Percentiles rank a stretch among this genome's conserved stretches.
Conservation (phyloP, 2,797 vertebrate genomes). For the Rhyacichthys aspro region DNA sequence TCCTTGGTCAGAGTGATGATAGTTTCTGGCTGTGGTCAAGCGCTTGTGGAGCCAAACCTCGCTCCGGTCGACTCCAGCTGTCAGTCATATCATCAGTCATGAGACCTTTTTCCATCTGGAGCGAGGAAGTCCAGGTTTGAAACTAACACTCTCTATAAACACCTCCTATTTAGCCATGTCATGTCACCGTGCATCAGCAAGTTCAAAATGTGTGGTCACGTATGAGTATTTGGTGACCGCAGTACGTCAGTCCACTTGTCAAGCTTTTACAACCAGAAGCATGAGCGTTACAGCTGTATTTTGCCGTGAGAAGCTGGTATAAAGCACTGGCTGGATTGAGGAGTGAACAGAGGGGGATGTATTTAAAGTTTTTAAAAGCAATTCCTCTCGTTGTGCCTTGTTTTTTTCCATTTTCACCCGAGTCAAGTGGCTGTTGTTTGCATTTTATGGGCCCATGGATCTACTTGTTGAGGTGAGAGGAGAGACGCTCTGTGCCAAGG, state of each 20-base stretch:
- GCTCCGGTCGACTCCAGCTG: slow-evolving; percentile 45
- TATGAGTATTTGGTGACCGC: slow-evolving; percentile 59
- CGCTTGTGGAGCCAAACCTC: slow-evolving; percentile 50
- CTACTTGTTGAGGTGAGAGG: slow-evolving; percentile 43
- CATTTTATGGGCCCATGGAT: slow-evolving; percentile 53
- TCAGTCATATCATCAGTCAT: slow-evolving; percentile 55
- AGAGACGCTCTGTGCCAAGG: slow-evolving; percentile 38
- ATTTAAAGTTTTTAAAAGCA: slow-evolving; percentile 35
- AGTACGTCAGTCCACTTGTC: slow-evolving; percentile 66
- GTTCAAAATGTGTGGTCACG: slow-evolving; percentile 27
- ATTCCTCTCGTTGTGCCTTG: slow-evolving; percentile 40
- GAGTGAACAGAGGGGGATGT: slow-evolving; percentile 8
- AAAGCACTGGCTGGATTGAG: slow-evolving; percentile 4
- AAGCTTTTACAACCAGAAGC: slow-evolving; percentile 58
- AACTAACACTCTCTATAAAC: slow-evolving; percentile 64
- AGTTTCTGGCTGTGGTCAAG: slow-evolving; percentile 56
- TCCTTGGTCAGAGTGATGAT: slow-evolving; percentile 55
- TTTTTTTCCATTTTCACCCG: slow-evolving; percentile 56
- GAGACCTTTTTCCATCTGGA: slow-evolving; percentile 33
- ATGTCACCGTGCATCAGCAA: slow-evolving; percentile 53
- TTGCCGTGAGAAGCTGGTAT: slow-evolving; percentile 39
- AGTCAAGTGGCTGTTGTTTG: slow-evolving; percentile 55
- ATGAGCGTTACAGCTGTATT: slow-evolving; percentile 40
- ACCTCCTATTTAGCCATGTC: slow-evolving; percentile 51
- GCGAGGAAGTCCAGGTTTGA: slow-evolving; percentile 40